Evolutionary conservation across 1,140 invertebrate genomes (phyloP), one percentile per base, ranked within the genome.

Genomic region (Epicauta chinensis): DNA sequence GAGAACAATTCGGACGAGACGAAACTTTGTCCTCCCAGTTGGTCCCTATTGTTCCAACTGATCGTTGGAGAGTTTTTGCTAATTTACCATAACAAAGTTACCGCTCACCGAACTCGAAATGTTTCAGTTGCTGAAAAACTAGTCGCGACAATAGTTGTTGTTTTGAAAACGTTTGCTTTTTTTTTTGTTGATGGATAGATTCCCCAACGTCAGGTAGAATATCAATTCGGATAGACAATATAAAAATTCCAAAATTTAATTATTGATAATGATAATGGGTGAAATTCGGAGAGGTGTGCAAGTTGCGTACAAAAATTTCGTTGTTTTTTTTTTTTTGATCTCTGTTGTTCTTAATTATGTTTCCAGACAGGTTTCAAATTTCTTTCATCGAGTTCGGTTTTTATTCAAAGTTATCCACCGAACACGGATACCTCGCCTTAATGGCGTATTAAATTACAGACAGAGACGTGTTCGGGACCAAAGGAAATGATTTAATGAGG

Each of bases 361-460:
- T 51, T 44, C 47, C 56, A 53, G 50, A 55, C 55, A 56, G 56
- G 56, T 58, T 59, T 61, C 59, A 45, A 56, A 56, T 61, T 61
- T 55, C 58, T 54, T 53, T 45, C 42, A 49, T 46, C 43, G 47
- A 35, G 43, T 15, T 56, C 31, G 55, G 37, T 55, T 35, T 50
- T 47, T 55, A 51, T 56, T 46, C 45, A 47, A 47, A 47, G 45
- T 17, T 51, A 51, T 44, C 41, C 35, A 51, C 40, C 16, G 40
- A 51, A 51, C 50, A 41, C 41, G 50, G 41, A 51, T 51, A 41
- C 44, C 37, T 39, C 39, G 43, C 43, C 52, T 58, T 55, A 55
- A 53, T 51, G 51, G 48, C 36, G 43, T 55, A 58, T 54, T 58
- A 58, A 58, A 51, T 58, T 58, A 51, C 50, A 44, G 37, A 50